Evolutionary conservation across 92 coral and sea anemone species (phyloP).

Genomic region (Plumapathes pennacea): DNA sequence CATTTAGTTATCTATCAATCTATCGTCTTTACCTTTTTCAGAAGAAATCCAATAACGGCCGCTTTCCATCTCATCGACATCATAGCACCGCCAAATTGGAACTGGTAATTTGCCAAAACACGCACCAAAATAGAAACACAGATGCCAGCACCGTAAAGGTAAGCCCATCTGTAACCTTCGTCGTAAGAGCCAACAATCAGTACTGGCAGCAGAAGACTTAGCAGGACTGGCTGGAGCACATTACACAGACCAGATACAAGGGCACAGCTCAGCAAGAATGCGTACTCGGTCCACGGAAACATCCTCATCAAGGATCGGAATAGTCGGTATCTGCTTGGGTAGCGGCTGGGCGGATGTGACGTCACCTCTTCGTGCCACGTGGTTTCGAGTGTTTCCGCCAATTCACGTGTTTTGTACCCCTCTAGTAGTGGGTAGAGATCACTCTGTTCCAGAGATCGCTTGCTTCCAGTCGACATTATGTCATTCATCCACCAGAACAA

Average conservation of each 20-base stretch:
- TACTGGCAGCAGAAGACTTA: conserved; percentile 50
- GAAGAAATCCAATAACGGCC: conserved; percentile 49
- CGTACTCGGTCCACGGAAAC: conserved; percentile 26
- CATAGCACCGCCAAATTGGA: conserved; percentile 3
- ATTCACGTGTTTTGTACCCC: conserved; percentile 31
- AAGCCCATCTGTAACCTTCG: conserved; percentile 28
- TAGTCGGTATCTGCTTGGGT: conserved; percentile 12
- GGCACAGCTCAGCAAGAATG: conserved; percentile 9
- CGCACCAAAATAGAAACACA: conserved; percentile 36
- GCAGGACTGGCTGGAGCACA: conserved; percentile 50
- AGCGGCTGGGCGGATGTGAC: not conserved
- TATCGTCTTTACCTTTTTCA: conserved; percentile 34
- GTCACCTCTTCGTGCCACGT: conserved; percentile 27
- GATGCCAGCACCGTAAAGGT: conserved; percentile 59
- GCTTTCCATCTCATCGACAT: conserved; percentile 59
- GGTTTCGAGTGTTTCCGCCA: conserved; percentile 16
- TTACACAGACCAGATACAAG: conserved; percentile 39
- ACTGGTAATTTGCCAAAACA: conserved; percentile 34
- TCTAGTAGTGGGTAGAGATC: conserved; percentile 41
- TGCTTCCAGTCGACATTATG: conserved; percentile 34
- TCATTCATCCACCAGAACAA: conserved; percentile 49
- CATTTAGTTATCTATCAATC: too few relatives aligned
- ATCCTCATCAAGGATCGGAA: conserved; percentile 32
- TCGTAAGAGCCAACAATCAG: conserved; percentile 6
- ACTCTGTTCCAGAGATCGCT: conserved; percentile 46